phyloP scores from a whole-genome alignment of 2,888 invertebrate genomes.

The Amitus sp. region DNA sequence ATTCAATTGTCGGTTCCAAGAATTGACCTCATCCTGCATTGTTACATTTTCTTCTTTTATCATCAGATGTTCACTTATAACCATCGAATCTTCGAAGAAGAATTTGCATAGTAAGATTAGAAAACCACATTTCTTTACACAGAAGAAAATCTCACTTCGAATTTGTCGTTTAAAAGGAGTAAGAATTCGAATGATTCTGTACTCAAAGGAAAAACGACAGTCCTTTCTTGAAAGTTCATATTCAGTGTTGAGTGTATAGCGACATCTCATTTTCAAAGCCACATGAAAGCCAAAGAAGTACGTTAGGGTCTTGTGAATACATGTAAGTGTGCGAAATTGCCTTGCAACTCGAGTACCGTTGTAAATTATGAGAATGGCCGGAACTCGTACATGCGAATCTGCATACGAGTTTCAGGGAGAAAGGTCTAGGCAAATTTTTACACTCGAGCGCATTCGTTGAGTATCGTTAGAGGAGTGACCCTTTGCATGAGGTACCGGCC shows the following conservation, averaged over 20 bases:
- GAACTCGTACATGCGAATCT: slow-evolving; percentile 25
- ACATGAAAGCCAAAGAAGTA: not conserved
- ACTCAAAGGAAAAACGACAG: too few species aligned
- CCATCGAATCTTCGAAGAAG: too few species aligned
- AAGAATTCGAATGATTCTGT: too few species aligned
- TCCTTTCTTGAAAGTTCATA: too few species aligned
- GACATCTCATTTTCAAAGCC: not conserved
- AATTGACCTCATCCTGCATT: too few species aligned
- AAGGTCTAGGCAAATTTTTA: slow-evolving; percentile 39
- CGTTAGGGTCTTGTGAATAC: slow-evolving; percentile 14
- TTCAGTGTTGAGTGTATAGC: too few species aligned
- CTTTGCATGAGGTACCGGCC: slow-evolving; percentile 50
- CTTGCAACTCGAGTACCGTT: slow-evolving; percentile 21
- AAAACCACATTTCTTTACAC: too few species aligned
- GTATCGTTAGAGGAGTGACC: slow-evolving; percentile 46
- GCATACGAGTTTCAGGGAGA: slow-evolving; percentile 17
- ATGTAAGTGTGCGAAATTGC: slow-evolving; percentile 29
- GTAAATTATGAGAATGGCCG: slow-evolving; percentile 34
- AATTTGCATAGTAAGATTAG: too few species aligned
- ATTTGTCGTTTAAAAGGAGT: too few species aligned
- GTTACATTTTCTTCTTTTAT: too few species aligned
- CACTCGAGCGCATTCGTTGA: slow-evolving; percentile 41
- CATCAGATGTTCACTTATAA: too few species aligned
- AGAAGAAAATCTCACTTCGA: too few species aligned
- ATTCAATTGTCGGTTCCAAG: slow-evolving; percentile 47